A percentile compares a stretch with the other conserved stretches of the same genome.
Evolutionary conservation across 1,140 invertebrate species (phyloP).

Genomic region (Heliconius eleuchia): DNA sequence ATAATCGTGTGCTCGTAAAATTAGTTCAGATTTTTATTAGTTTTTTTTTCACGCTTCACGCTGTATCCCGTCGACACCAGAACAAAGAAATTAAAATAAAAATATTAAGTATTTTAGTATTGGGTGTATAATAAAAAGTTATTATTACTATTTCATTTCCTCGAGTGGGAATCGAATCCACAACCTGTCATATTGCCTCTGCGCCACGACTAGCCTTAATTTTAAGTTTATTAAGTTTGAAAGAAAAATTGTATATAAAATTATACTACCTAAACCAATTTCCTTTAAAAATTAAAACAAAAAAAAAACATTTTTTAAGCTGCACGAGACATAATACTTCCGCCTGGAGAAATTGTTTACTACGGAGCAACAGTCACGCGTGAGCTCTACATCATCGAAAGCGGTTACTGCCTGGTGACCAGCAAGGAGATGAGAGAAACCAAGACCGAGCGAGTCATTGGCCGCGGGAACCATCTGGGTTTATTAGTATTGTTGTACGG

Average conservation of each 20-base stretch:
- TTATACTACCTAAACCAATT: not conserved
- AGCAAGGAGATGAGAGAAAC: constrained; percentile 53
- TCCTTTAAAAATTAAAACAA: not conserved
- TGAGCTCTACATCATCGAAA: constrained; percentile 74
- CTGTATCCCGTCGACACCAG: too few species aligned
- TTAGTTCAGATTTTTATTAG: not conserved
- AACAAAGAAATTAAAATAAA: too few species aligned
- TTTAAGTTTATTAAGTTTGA: not conserved
- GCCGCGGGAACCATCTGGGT: constrained; percentile 70
- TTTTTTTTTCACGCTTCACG: too few species aligned
- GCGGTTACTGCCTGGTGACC: constrained; percentile 73
- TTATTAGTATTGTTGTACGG: constrained; percentile 69
- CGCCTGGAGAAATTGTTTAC: constrained; percentile 76
- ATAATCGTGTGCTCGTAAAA: constrained; percentile 10
- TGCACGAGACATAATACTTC: constrained; percentile 71
- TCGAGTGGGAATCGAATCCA: too few species aligned
- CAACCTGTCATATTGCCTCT: too few species aligned
- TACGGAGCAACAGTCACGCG: constrained; percentile 70
- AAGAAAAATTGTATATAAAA: not conserved
- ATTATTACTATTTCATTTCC: too few species aligned
- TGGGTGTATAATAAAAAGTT: too few species aligned
- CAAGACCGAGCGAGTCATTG: constrained; percentile 61
- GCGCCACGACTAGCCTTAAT: too few species aligned
- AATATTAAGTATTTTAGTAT: too few species aligned
- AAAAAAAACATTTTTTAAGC: constrained; percentile 34